Base-by-base conservation (phyloP, 64 coral and sea anemone species). In the Stichodactyla mertensii region DNA sequence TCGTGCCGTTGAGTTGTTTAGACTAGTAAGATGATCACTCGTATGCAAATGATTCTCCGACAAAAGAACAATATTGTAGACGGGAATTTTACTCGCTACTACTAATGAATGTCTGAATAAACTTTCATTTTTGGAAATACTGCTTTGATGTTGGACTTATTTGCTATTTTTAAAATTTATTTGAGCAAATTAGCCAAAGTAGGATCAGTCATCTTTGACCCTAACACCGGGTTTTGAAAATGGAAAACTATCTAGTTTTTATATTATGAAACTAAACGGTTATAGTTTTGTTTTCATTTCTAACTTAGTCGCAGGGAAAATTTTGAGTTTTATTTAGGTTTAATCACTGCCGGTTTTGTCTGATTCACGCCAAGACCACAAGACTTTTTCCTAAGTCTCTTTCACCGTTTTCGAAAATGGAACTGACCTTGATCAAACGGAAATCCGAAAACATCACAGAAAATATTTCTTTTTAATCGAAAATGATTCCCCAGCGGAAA, bases 331-430 rank as follows among this genome's bases (percentile, higher is more conserved):
- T 45, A 45, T 45, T 45, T 45, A 45, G 36, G 3, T 45, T 45
- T 45, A 2, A 2, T 45, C 36, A 45, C 36, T 45, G 36, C 36
- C 36, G 36, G 36, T 45, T 45, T 45, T 45, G 36, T 45, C 36
- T 45, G 36, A 45, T 2, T 45, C 36, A 45, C 36, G 36, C 36
- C 36, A 45, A 45, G 36, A 45, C 3, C 36, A 45, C 36, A 45
- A 45, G 36, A 45, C 36, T 2, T 45, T 45, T 45, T 45, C 36
- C 36, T 45, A 45, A 45, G 36, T 45, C 36, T 45, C 36, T 45
- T 45, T 66, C 27, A 27, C 69, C 27, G 69, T 74, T 74, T 74
- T 28, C 69, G 69, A 74, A 74, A 74, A 74, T 74, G 23, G 69
- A 74, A 31, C 11, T 74, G 10, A 74, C 24, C 27, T n/a, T 11